Evolutionary conservation across 2,888 invertebrate species (phyloP).

Genomic region (Fissipunctia ypsillon): DNA sequence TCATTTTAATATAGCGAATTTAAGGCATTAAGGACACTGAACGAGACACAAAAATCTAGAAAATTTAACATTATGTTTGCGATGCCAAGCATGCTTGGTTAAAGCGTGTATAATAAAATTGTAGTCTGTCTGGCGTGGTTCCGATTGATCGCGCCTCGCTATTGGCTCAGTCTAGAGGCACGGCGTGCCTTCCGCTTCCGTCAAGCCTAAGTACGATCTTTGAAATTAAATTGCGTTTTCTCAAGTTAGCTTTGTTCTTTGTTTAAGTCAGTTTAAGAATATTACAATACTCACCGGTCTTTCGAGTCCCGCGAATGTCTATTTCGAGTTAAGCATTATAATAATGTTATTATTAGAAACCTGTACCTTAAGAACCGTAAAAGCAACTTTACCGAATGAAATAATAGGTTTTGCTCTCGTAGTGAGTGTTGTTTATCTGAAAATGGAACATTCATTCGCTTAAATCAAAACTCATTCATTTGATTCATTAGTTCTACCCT

Average conservation of each 20-base stretch:
- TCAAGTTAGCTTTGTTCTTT: neutral
- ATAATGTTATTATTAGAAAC: neutral
- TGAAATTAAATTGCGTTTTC: constrained; percentile 13
- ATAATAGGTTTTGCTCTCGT: neutral
- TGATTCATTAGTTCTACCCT: neutral
- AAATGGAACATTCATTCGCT: neutral
- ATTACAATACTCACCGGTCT: constrained; percentile 11
- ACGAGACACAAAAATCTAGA: too few relatives aligned
- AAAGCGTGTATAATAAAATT: neutral
- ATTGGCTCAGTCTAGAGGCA: constrained; percentile 5
- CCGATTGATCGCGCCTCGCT: constrained; percentile 5
- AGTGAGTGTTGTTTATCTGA: neutral
- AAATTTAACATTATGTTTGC: neutral
- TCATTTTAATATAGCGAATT: constrained; percentile 18
- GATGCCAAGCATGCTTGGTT: neutral
- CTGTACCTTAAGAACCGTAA: neutral
- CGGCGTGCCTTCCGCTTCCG: neutral
- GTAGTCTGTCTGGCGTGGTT: neutral
- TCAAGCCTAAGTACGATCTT: neutral
- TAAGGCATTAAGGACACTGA: too few relatives aligned
- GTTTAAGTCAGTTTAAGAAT: too few relatives aligned
- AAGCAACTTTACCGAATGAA: neutral
- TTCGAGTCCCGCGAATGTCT: neutral
- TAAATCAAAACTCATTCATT: neutral
- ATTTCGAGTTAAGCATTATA: neutral